phyloP scores from a whole-genome alignment of 2,888 invertebrate genomes.

The Plebejus melissa region DNA sequence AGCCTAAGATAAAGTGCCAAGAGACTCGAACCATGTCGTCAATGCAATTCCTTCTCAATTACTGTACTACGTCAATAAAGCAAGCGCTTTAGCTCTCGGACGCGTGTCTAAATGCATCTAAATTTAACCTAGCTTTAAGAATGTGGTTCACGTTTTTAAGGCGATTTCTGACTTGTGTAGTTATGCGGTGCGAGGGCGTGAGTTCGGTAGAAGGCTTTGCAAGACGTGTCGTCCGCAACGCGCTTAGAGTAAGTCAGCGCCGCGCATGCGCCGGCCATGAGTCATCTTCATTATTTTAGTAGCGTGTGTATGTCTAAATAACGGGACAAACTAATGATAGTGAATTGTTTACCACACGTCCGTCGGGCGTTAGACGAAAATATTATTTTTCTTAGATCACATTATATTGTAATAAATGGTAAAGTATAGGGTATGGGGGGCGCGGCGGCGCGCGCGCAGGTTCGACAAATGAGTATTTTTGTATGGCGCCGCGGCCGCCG shows the following conservation, averaged over 20 bases:
- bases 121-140: constrained; percentile 9
- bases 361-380: constrained; percentile 72
- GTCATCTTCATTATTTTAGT: constrained; percentile 49
- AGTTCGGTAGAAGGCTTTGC: constrained; percentile 35
- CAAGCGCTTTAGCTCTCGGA: constrained; percentile 30
- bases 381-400: constrained; percentile 80
- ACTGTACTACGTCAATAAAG: constrained; percentile 45
- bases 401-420: constrained; percentile 77
- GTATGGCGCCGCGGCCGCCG: constrained; percentile 55
- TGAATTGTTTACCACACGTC: constrained; percentile 74
- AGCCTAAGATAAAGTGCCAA: constrained; percentile 76
- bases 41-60: constrained; percentile 72
- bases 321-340: constrained; percentile 71
- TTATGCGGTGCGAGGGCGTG: constrained; percentile 38
- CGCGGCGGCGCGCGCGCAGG: constrained; percentile 38
- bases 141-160: constrained; percentile 18
- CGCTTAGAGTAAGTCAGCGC: constrained; percentile 34
- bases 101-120: constrained; percentile 20
- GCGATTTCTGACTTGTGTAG: constrained; percentile 12
- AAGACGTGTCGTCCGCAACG: constrained; percentile 36
- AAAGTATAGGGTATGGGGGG: constrained; percentile 62
- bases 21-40: constrained; percentile 62
- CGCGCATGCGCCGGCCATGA: constrained; percentile 36
- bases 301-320: constrained; percentile 60
- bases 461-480: constrained; percentile 67